These are phyloP conservation scores for Osedax frankpressi DNA, from an alignment of 2,888 invertebrate species.

Conservation along the genomic window DNA sequence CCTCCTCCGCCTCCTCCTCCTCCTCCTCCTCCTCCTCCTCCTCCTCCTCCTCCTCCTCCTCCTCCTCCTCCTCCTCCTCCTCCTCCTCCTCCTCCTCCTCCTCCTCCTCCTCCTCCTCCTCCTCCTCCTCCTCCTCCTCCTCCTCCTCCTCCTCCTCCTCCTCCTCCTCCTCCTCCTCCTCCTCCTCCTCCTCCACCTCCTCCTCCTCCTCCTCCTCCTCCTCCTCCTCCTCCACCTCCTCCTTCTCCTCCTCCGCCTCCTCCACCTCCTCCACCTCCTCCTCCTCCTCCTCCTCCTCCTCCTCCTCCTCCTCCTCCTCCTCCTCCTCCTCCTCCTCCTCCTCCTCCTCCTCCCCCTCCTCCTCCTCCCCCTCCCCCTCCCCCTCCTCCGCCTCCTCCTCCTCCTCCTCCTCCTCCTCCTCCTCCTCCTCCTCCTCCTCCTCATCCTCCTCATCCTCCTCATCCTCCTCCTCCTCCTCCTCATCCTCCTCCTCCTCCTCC, in stretches of 20 bases:
- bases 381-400: conserved; percentile 1
- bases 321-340: conserved; percentile 8
- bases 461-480: neutral
- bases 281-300: conserved; percentile 2
- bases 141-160: conserved; percentile 11
- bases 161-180: conserved; percentile 4
- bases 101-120: conserved; percentile 13
- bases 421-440: conserved; percentile 7
- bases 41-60: conserved; percentile 9
- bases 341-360: conserved; percentile 7
- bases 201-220: neutral
- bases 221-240: conserved; percentile 14
- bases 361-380: conserved; percentile 9
- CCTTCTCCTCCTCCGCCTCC: neutral
- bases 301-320: neutral
- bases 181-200: conserved; percentile 8
- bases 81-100: conserved; percentile 1
- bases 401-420: conserved; percentile 6
- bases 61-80: neutral
- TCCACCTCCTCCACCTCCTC: conserved; percentile 11
- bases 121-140: conserved; percentile 9
- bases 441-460: neutral
- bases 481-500: conserved; percentile 8
- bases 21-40: conserved; percentile 7
- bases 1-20: conserved; percentile 5